Base-by-base conservation (phyloP, 2,888 invertebrate genomes). In the Philereme transversata region DNA sequence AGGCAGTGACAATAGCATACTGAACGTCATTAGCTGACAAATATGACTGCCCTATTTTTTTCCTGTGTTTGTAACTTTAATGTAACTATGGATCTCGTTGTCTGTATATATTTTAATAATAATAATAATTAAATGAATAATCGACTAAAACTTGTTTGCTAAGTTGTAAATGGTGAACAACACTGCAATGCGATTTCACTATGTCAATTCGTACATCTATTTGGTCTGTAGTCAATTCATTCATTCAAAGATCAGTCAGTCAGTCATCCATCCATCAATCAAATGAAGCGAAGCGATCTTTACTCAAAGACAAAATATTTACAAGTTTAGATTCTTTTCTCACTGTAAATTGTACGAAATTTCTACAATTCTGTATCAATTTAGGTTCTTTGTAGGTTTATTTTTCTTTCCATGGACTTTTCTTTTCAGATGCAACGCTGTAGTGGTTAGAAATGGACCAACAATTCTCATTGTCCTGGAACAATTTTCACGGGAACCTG, bases 391-490 rank as follows among this genome's bases (percentile, higher is more conserved):
- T 5, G 41, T 11, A 4, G 5, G 8, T 33, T 44, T 56, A 41
- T 5, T n/a, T 55, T 22, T 67, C 36, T 58, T 63, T 36, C 35
- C 38, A 51, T 4, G 4, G 9, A 34, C 22, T 67, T 67, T 55
- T 51, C 52, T 50, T 79, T 80, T 50, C 75, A 87, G 81, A 86
- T 84, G 86, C 77, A 70, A 77, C 73, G 60, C 65, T 74, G 74
- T 73, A 79, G 76, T 77, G 78, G 73, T 89, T 93, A 88, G 82
- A 89, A 82, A 93, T 93, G 92, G 93, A 93, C 82, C 94, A 94
- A 87, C 94, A 94, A 85, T 95, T 94, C 82, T 95, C 95, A 82
- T 91, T 95, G 84, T 94, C 94, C 82, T 95, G 95, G 95, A 95
- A 95, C 82, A 95, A 95, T 88, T 95, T 95, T 92, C 95, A 95